phyloP scores from a whole-genome alignment of 2,113 vertebrate genomes.

The Anseranas semipalmata region DNA sequence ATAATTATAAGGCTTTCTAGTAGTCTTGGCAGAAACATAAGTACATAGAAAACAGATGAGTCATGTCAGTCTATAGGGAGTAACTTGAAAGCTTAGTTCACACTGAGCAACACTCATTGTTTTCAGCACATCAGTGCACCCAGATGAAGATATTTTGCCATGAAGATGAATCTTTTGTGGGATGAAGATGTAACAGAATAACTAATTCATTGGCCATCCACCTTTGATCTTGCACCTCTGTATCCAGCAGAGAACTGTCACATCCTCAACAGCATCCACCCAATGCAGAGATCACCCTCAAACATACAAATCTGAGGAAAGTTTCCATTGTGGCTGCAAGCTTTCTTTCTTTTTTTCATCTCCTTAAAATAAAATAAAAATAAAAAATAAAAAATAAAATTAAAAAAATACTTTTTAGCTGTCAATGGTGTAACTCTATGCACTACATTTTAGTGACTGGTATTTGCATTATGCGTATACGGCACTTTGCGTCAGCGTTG shows the following conservation, averaged over 20 bases:
- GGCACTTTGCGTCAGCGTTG: background rate
- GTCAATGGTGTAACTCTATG: background rate
- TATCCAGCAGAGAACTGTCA: background rate
- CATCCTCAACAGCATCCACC: background rate
- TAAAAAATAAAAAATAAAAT: background rate
- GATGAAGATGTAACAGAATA: background rate
- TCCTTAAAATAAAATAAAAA: too few relatives aligned
- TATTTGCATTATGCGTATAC: background rate
- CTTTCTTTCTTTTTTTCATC: background rate
- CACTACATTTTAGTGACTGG: background rate
- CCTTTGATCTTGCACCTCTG: background rate
- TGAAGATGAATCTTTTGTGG: background rate
- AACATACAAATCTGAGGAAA: background rate
- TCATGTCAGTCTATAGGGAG: background rate
- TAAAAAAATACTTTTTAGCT: background rate
- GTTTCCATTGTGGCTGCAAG: background rate
- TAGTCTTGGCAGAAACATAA: background rate
- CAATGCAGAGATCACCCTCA: background rate
- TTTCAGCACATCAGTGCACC: background rate
- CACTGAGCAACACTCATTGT: background rate
- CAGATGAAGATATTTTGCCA: background rate
- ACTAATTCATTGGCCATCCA: background rate
- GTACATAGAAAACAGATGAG: background rate
- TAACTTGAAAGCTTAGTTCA: background rate
- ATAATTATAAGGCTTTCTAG: conserved; percentile 3